Evolutionary conservation across 2,888 invertebrate genomes (phyloP), one percentile per base, ranked within the genome.

Genomic region (Pterostichus niger): DNA sequence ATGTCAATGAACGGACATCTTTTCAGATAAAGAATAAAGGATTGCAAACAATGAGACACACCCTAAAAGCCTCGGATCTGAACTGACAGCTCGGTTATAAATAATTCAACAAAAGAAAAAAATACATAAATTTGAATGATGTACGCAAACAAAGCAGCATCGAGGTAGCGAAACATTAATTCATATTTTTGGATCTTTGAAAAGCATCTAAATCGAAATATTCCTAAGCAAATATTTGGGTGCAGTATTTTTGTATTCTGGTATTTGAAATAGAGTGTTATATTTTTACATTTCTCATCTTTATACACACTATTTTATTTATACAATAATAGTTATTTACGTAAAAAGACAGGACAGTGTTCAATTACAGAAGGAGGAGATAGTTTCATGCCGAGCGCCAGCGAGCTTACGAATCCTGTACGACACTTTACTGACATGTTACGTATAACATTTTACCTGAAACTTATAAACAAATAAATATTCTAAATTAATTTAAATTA

Each of bases 81-180:
- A 9, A 11, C 46, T 44, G 44, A 44, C 40, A 44, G 68, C 15
- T 71, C 44, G 17, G 44, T 44, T 46, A 71, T 71, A 71, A 17
- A 71, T 71, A 71, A 71, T 71, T 71, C 68, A 71, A 71, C 68
- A 71, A 71, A 17, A 44, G 44, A 71, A 71, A 56, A 56, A 44
- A 71, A 44, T 71, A 71, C 68, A 71, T 71, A 71, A 71, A 71
- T 71, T 71, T 71, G 68, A 68, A 68, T 68, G 44, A 44, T 71
- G 68, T 17, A 46, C 56, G 17, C 56, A 17, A 17, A 56, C 68
- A 46, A 71, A 71, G 44, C 17, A 71, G 11, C 68, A 3, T 24
- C 24, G 40, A 17, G 64, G 49, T 49, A 49, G n/a, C 64, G 31
- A 33, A 64, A 64, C 64, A 64, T 64, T 64, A 64, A 64, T 64